phyloP scores from a whole-genome alignment of 2,797 vertebrate species.

The Buphagus erythrorhynchus region DNA sequence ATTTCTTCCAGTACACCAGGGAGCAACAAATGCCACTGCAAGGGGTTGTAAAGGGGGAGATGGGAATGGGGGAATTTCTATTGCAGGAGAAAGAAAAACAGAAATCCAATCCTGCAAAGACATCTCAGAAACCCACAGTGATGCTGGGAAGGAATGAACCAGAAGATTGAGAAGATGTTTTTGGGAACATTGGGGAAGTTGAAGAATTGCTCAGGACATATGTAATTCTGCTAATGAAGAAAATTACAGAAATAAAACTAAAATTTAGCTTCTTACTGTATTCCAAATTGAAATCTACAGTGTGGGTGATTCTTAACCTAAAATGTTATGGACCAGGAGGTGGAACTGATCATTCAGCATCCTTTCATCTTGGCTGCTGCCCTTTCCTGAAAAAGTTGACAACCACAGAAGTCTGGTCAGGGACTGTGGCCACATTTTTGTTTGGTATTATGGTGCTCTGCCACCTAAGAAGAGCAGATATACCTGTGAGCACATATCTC shows the following conservation, averaged over 20 bases:
- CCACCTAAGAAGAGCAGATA: not conserved
- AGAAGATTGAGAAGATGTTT: not conserved
- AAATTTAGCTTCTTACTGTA: not conserved
- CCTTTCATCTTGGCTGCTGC: not conserved
- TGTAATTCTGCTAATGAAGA: not conserved
- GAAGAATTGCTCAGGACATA: not conserved
- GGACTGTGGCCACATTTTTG: not conserved
- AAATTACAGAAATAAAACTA: not conserved
- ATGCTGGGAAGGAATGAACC: not conserved
- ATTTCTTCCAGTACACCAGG: not conserved
- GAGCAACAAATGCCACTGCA: not conserved
- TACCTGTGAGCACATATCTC: not conserved
- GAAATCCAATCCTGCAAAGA: not conserved
- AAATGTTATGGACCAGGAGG: not conserved
- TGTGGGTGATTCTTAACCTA: not conserved
- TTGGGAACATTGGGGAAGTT: not conserved
- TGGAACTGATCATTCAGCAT: not conserved
- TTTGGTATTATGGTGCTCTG: not conserved
- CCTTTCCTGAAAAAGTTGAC: not conserved
- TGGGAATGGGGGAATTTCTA: not conserved
- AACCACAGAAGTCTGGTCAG: not conserved
- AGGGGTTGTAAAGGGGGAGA: not conserved
- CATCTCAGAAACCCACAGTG: not conserved
- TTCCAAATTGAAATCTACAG: not conserved
- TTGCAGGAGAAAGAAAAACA: not conserved